Evolutionary conservation across 2,888 invertebrate genomes (phyloP), one percentile per base, ranked within the genome.

Genomic region (Agrochola lychnidis): DNA sequence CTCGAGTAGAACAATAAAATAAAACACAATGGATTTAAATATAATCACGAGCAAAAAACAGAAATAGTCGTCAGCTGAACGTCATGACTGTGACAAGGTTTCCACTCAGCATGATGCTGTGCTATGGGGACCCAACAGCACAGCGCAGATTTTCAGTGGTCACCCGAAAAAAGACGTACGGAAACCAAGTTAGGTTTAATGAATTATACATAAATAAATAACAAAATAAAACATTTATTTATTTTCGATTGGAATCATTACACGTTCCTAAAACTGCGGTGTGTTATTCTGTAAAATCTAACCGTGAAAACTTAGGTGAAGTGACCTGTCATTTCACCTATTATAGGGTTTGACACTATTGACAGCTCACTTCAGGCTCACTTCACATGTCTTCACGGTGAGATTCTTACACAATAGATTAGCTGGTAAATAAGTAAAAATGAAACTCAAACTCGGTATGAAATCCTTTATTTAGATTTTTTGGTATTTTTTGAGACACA

Each of bases 401-500:
- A 56, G 4, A 56, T 56, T 56, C 25, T 25, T 25, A 57, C 57
- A 25, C 14, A 14, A 57, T 14, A 14, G 14, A 25, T 25, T 25
- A 1, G 25, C 14, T 57, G 14, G 25, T 14, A 14, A 59, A 59
- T 59, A 61, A 22, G 19, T 45, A 25, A 45, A 83, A 91, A 84
- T 89, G 89, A 93, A 93, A 91, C 76, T 81, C 82, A 76, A 73
- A 78, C 78, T 93, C 92, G 94, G 92, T 95, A 95, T 91, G 95
- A 95, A 95, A 94, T 94, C 92, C 92, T 94, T 95, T 95, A 95
- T 95, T 94, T 91, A 81, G 88, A 83, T 94, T 95, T 95, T 95
- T 95, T 95, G 94, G 94, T 94, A 94, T 94, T 94, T 93, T 95
- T 95, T 94, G 94, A 94, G 94, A 95, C 94, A 94, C 89, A 91